phyloP scores from a whole-genome alignment of 2,888 invertebrate genomes.

The Sarcophaga variegata region DNA sequence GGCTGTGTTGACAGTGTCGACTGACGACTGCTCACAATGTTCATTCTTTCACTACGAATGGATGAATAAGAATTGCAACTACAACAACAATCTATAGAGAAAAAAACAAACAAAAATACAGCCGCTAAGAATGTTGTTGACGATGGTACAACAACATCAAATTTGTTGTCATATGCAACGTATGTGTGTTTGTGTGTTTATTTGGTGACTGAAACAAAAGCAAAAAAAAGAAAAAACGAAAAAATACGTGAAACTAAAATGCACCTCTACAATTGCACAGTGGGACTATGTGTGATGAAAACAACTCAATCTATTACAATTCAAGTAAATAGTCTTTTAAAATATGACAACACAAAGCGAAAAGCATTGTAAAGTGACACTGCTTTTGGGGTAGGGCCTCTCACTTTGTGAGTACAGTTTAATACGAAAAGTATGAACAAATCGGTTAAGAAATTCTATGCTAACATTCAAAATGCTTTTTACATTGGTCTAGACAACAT shows the following conservation, averaged over 20 bases:
- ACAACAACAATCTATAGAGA: slow-evolving; percentile 10
- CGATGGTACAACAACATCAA: slow-evolving; percentile 52
- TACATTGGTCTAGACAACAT: too few relatives aligned
- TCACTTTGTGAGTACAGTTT: too few relatives aligned
- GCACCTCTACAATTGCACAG: slow-evolving; percentile 33
- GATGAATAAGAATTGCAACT: slow-evolving; percentile 32
- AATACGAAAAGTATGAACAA: too few relatives aligned
- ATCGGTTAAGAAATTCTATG: too few relatives aligned
- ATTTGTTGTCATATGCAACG: slow-evolving; percentile 55
- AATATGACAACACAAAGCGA: too few relatives aligned
- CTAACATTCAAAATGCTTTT: too few relatives aligned
- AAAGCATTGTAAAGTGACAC: too few relatives aligned
- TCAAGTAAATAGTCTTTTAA: too few relatives aligned
- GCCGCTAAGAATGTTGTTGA: slow-evolving; percentile 52
- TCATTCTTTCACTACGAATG: slow-evolving; percentile 48
- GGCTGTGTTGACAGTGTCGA: slow-evolving; percentile 58
- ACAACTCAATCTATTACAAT: too few relatives aligned
- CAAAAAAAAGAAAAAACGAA: neutral
- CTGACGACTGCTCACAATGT: slow-evolving; percentile 52
- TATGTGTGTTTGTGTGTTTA: slow-evolving; percentile 14
- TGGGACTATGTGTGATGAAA: neutral
- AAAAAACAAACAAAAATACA: slow-evolving; percentile 36
- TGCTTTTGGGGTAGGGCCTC: too few relatives aligned
- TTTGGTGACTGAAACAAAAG: slow-evolving; percentile 31
- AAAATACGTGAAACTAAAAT: slow-evolving; percentile 29